These are phyloP conservation scores for Oreochromis tanganicae DNA, from an alignment of 2,113 vertebrate genomes.

Conservation along the genomic window DNA sequence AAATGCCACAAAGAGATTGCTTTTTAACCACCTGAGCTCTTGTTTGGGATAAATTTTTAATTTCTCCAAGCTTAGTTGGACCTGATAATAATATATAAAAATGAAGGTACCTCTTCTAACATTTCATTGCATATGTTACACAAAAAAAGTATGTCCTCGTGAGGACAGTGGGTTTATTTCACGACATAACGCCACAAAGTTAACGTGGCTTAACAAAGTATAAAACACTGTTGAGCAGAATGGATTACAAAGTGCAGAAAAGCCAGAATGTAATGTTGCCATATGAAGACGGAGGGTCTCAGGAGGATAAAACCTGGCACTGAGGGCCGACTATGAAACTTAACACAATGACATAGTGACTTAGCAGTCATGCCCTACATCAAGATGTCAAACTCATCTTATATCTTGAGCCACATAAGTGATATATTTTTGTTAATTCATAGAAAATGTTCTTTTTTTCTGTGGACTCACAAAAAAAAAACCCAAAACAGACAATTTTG, in stretches of 20 bases:
- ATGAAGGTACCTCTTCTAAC: neutral
- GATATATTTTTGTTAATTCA: neutral
- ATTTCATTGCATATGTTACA: neutral
- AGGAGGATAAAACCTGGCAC: neutral
- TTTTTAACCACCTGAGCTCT: neutral
- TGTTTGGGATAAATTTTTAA: neutral
- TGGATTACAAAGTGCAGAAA: neutral
- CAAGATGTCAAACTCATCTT: neutral
- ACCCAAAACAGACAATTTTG: rapidly evolving
- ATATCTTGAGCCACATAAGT: neutral
- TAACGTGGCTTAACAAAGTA: neutral
- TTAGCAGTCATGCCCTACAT: neutral
- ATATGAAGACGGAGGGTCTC: neutral
- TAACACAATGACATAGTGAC: neutral
- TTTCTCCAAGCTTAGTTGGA: neutral
- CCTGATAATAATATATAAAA: neutral
- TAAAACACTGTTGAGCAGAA: neutral
- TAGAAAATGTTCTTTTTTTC: neutral
- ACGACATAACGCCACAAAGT: neutral
- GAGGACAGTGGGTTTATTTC: neutral
- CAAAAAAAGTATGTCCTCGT: neutral
- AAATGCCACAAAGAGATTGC: neutral
- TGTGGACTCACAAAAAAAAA: neutral
- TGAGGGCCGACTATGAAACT: neutral
- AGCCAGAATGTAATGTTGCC: neutral